Percentiles rank a stretch among this genome's conserved stretches.
Conservation (phyloP, 2,888 invertebrate species). For the Fissipunctia ypsillon region DNA sequence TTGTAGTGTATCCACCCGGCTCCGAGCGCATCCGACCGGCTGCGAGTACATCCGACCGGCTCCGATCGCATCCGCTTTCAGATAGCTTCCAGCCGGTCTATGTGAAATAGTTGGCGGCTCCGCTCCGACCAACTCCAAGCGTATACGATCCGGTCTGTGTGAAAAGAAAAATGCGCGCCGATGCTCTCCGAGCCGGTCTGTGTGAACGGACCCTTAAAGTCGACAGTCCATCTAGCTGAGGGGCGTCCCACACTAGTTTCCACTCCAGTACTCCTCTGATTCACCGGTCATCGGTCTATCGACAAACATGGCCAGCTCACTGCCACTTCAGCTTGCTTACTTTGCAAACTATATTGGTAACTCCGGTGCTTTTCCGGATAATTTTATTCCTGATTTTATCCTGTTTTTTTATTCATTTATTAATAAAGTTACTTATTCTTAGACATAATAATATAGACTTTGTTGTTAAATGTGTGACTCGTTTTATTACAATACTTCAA, state of each 20-base stretch:
- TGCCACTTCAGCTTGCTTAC: neutral
- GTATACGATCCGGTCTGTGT: no score
- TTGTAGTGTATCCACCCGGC: no score
- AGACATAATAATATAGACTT: neutral
- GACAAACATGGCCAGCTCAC: neutral
- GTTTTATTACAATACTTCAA: neutral
- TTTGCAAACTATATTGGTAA: neutral
- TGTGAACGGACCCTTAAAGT: no score
- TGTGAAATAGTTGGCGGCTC: no score
- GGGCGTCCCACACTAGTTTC: neutral
- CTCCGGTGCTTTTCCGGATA: neutral
- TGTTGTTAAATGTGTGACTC: conserved; percentile 2
- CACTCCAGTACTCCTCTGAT: neutral
- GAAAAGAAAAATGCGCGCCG: no score
- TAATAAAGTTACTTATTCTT: neutral
- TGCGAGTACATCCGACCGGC: no score
- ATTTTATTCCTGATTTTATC: neutral
- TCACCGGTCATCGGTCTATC: neutral
- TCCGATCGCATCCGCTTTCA: no score
- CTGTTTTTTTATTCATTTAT: neutral
- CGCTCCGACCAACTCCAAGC: no score
- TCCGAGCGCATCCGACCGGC: no score
- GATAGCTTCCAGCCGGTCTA: no score
- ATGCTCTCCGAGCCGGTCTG: no score
- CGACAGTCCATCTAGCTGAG: neutral